A percentile compares a stretch with the other conserved stretches of the same genome.
Evolutionary conservation across 2,888 invertebrate genomes (phyloP).

Genomic region (Oscheius sp.): DNA sequence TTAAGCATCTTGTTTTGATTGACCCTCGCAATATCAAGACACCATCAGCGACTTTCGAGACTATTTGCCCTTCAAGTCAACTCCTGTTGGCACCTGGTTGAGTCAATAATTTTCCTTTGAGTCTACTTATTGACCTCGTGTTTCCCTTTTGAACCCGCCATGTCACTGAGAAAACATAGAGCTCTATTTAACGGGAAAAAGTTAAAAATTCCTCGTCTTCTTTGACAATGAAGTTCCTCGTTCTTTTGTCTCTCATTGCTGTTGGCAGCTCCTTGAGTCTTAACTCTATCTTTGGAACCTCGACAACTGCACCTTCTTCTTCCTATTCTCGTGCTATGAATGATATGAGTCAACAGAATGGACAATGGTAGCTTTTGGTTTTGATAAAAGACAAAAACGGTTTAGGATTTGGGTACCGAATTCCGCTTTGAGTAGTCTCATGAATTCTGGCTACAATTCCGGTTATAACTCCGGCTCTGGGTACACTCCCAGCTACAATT

Average conservation of each 20-base stretch:
- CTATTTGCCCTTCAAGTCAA: conserved; percentile 1
- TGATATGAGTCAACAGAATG: conserved; percentile 9
- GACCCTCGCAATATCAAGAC: neutral
- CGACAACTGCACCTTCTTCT: neutral
- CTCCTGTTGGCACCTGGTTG: conserved; percentile 6
- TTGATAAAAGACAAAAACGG: neutral
- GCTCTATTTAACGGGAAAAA: neutral
- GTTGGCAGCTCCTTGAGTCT: neutral
- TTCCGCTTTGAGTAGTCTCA: neutral
- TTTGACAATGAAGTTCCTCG: neutral
- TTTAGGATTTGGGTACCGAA: conserved; percentile 13
- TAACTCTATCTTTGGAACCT: neutral
- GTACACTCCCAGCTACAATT: neutral
- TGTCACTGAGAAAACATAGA: neutral
- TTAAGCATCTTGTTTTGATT: neutral
- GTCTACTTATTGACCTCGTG: neutral
- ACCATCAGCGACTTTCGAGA: too few species aligned
- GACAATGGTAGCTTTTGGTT: conserved; percentile 2
- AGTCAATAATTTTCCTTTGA: neutral
- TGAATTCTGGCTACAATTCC: neutral
- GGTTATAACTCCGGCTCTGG: neutral
- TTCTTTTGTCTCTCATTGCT: neutral
- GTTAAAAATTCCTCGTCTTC: neutral
- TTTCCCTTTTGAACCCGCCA: neutral
- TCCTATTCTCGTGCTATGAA: neutral